Base-by-base conservation (phyloP, 2,113 vertebrate genomes). In the Ophthalmolycus amberensis region DNA sequence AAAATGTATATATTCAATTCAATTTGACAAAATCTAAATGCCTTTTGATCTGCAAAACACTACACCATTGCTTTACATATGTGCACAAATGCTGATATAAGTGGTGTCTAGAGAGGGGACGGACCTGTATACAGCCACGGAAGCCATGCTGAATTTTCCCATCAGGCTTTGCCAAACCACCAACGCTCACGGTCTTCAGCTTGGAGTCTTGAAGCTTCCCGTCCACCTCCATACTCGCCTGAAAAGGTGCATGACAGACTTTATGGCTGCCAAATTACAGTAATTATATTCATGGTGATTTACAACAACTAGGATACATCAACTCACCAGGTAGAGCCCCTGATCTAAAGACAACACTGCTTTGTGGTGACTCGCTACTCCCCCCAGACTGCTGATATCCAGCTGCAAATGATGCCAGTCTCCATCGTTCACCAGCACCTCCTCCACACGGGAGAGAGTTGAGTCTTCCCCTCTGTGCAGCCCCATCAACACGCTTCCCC, bases 81-180 rank as follows among this genome's bases (percentile, higher is more conserved):
- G 1, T 59, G 77, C 9, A 75, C 10, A 38, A 5, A 56, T 3
- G 8, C 16, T 25, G 38, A 66, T 1, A 38, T 34, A 10, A 73
- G 37, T 38, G 4, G 22, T 3, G 0, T 8, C 65, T 37, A 60
- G 25, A 42, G 16, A 67, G 27, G 52, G 5, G 25, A 85, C 89
- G 15, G 6, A 98, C 98, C 96, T 98, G 97, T 85, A 98, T 88
- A 71, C 97, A 99, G 25, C 98, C 98, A 1, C 92, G 95, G 90
- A 99, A 98, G 59, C 97, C 97, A 0, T 96, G 93, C 71, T 91
- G 92, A 85, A 98, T 92, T 2, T 91, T 92, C 20, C 95, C 90
- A 3, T 94, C 91, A 3, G 92, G 89, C 3, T 87, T 94, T 0
- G 84, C 84, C 29, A 96, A 68, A 1, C 97, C 97, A 0, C 96